phyloP scores from a whole-genome alignment of 2,797 vertebrate species.

The Pogoniulus pusillus region DNA sequence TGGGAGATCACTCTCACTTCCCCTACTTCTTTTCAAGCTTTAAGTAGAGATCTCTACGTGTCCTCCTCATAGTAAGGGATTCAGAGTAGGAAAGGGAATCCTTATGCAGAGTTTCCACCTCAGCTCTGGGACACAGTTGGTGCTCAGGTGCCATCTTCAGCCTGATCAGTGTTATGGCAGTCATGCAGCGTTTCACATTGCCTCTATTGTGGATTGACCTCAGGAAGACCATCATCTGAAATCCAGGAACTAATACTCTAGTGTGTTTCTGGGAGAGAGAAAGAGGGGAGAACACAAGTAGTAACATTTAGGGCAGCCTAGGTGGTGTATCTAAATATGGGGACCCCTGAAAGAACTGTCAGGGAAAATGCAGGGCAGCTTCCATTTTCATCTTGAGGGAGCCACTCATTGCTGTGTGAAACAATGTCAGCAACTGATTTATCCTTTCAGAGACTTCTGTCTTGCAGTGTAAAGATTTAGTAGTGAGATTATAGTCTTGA shows the following conservation, averaged over 20 bases:
- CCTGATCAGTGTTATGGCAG: conserved; percentile 70
- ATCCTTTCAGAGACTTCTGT: neutral
- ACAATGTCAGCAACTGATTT: neutral
- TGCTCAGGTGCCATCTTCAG: conserved; percentile 65
- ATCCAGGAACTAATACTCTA: neutral
- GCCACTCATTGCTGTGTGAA: neutral
- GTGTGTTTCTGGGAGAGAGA: neutral
- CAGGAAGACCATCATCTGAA: conserved; percentile 47
- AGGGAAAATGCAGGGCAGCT: neutral
- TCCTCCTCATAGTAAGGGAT: conserved; percentile 69
- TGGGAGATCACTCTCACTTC: too few species aligned
- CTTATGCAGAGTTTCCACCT: conserved; percentile 69
- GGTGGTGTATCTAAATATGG: neutral
- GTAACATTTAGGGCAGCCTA: neutral
- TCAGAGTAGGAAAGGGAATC: conserved; percentile 70
- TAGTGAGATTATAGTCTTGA: neutral
- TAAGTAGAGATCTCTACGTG: conserved; percentile 67
- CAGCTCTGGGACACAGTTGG: conserved; percentile 63
- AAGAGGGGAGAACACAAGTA: neutral
- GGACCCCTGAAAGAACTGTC: neutral
- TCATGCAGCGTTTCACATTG: conserved; percentile 70
- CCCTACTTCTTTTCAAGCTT: conserved; percentile 74
- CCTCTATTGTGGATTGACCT: conserved; percentile 64
- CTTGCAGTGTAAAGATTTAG: neutral
- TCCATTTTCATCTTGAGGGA: neutral